phyloP scores from a whole-genome alignment of 2,113 vertebrate genomes.

The Polypterus bichir region DNA sequence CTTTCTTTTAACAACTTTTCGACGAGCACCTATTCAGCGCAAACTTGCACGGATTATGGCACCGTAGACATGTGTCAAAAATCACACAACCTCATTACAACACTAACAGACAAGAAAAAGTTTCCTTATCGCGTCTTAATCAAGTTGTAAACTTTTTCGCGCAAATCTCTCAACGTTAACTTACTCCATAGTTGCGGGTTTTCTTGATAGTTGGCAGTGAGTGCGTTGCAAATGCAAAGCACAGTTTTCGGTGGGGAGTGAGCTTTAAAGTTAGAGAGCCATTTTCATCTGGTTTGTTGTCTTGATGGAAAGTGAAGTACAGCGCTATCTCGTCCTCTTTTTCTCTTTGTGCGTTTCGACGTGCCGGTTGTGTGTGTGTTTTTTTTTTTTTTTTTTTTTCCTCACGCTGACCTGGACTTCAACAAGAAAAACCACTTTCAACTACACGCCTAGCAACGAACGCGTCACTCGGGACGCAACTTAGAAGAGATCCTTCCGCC shows the following conservation, averaged over 20 bases:
- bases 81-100: neutral
- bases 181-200: constrained; percentile 64
- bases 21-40: neutral
- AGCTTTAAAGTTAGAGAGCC: constrained; percentile 45
- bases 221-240: constrained; percentile 67
- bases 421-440: constrained; percentile 42
- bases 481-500: constrained; percentile 35
- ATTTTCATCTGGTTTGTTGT: constrained; percentile 23
- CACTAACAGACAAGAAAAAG: too few relatives aligned
- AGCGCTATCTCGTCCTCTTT: constrained; percentile 30
- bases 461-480: constrained; percentile 40
- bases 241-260: constrained; percentile 33
- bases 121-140: neutral
- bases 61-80: neutral
- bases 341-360: constrained; percentile 42
- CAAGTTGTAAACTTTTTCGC: neutral
- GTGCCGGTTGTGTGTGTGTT: constrained; percentile 44
- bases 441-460: constrained; percentile 63
- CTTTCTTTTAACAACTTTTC: neutral
- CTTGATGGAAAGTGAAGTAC: constrained; percentile 36
- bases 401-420: too few relatives aligned
- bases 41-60: neutral
- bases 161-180: constrained; percentile 23
- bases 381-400: constrained; percentile 40
- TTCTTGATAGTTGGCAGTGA: constrained; percentile 34